Percentiles rank a stretch among this genome's conserved stretches.
Evolutionary conservation across 2,113 vertebrate genomes (phyloP).

Genomic region (Hymenochirus boettgeri): DNA sequence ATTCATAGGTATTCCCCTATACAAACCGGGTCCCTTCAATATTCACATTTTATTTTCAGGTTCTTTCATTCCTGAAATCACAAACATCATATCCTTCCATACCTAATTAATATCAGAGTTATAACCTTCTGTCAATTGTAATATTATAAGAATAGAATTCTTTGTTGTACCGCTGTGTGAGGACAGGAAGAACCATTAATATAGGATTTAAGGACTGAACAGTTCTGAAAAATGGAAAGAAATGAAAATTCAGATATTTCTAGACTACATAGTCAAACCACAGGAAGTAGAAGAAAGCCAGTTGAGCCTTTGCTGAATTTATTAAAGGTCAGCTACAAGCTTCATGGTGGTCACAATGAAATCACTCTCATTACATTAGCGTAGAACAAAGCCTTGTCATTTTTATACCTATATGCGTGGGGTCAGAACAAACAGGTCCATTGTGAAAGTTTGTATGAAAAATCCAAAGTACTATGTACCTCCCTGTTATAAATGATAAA

Average conservation of each 20-base stretch:
- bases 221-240: constrained; percentile 44
- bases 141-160: constrained; percentile 42
- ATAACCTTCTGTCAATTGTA: too few relatives aligned
- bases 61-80: too few relatives aligned
- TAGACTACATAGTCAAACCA: constrained; percentile 11
- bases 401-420: not conserved
- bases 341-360: not conserved
- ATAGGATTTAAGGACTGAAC: constrained; percentile 21
- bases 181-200: constrained; percentile 26
- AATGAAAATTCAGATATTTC: not conserved
- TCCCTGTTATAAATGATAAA: too few relatives aligned
- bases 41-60: too few relatives aligned
- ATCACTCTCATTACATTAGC: constrained; percentile 1
- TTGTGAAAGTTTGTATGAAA: too few relatives aligned
- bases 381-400: too few relatives aligned
- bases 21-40: too few relatives aligned
- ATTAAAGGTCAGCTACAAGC: not conserved
- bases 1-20: too few relatives aligned
- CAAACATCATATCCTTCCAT: too few relatives aligned
- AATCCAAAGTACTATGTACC: too few relatives aligned
- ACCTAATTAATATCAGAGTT: too few relatives aligned
- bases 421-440: too few relatives aligned
- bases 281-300: constrained; percentile 5
- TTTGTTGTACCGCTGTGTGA: constrained; percentile 34
- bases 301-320: not conserved